A percentile compares a stretch with the other conserved stretches of the same genome.
Conservation (phyloP, 2,888 invertebrate species). For the Ophioninae sp. region DNA sequence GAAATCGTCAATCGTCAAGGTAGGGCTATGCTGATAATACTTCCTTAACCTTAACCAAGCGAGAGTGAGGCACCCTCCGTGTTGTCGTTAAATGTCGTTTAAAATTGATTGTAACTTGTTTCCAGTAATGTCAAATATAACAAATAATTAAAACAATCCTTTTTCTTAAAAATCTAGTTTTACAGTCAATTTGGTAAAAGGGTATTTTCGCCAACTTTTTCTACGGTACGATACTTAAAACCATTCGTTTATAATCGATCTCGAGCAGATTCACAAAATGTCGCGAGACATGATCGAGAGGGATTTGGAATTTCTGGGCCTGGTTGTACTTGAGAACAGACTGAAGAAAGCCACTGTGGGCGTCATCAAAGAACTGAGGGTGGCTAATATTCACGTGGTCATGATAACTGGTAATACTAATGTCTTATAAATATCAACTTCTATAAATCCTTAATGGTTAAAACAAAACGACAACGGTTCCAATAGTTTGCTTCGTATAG, state of each 20-base stretch:
- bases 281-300: constrained; percentile 85
- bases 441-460: neutral
- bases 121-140: no score
- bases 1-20: no score
- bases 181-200: no score
- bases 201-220: neutral
- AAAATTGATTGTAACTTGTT: no score
- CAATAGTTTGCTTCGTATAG: neutral
- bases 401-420: constrained; percentile 91
- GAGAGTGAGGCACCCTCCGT: no score
- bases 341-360: constrained; percentile 90
- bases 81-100: no score
- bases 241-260: neutral
- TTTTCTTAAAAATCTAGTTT: no score
- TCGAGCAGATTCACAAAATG: constrained; percentile 80
- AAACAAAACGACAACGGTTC: neutral
- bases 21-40: no score
- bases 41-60: no score
- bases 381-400: constrained; percentile 89
- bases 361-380: constrained; percentile 87
- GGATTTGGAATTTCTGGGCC: constrained; percentile 87
- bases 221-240: neutral
- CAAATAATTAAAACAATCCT: no score
- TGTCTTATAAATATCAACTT: no score
- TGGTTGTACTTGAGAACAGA: constrained; percentile 92